These are phyloP conservation scores for Tauraco erythrolophus DNA, from an alignment of 2,113 vertebrate genomes.

Conservation along the genomic window DNA sequence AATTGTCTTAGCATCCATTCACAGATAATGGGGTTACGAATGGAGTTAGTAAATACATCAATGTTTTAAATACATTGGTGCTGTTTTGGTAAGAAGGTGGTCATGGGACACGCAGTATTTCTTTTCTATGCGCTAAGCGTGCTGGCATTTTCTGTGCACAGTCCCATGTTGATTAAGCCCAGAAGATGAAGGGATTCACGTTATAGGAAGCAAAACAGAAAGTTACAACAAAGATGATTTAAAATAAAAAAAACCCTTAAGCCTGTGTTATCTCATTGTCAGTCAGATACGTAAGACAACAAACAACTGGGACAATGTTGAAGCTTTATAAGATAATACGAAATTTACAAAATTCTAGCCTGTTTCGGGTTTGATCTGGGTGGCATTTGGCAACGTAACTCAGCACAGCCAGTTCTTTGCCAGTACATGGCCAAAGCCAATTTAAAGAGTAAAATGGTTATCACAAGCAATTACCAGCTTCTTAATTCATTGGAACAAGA, in stretches of 20 bases:
- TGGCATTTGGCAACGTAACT: not conserved
- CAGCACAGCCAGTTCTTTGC: not conserved
- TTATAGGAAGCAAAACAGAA: not conserved
- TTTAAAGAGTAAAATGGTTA: not conserved
- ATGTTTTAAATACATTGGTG: rapidly evolving
- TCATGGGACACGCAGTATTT: not conserved
- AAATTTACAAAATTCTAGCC: not conserved
- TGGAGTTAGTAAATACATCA: not conserved
- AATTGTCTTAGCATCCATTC: not conserved
- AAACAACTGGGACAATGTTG: not conserved
- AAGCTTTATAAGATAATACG: not conserved
- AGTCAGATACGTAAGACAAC: not conserved
- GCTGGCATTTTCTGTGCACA: not conserved
- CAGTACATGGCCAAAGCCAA: not conserved
- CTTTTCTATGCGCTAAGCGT: not conserved
- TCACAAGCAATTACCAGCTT: conserved; percentile 1
- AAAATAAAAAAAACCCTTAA: not conserved
- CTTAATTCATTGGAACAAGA: not conserved
- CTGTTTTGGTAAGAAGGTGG: not conserved
- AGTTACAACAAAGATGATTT: not conserved
- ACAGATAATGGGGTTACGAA: not conserved
- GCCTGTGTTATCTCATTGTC: not conserved
- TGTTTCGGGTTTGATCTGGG: not conserved
- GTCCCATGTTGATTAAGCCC: not conserved
- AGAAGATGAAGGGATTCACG: not conserved